Evolutionary conservation across 1,140 invertebrate genomes (phyloP), one percentile per base, ranked within the genome.

Genomic region (Medauroidea extradentata): DNA sequence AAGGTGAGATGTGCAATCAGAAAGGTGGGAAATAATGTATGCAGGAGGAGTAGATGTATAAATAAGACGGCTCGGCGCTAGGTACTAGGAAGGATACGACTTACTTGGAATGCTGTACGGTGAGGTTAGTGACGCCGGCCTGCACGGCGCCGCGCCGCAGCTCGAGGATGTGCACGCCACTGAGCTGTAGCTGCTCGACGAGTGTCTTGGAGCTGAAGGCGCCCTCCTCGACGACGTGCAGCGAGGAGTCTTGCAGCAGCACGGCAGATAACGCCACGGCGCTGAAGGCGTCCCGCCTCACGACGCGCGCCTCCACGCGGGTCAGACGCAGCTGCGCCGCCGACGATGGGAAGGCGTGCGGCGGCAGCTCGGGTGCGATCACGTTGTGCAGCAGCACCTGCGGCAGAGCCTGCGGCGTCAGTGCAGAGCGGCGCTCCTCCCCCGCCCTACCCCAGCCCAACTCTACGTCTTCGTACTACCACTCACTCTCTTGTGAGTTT

Each of bases 321-420:
- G 78, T 74, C 69, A 90, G 79, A 13, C 72, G 73, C 39, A 90
- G 77, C 48, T 82, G 79, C 0, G 82, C 81, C 7, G 82, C 77
- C 1, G 79, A 80, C 1, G 85, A 85, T 25, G 82, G 81, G 63
- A 90, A 90, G 0, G 83, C 79, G 51, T 77, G 75, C 11, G 71
- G 70, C 21, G 84, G 82, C 39, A 89, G 67, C 63, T 81, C 78
- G 16, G 78, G 69, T 14, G 86, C 76, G 52, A 72, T 75, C 2
- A 87, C 79, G 61, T 81, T 83, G 63, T 81, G 80, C 73, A 89
- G 79, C 59, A 78, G 73, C 65, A 89, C 84, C 86, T 88, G 76
- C 38, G 80, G 38, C 34, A 42, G 27, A 4, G 29, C 29, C 29
- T 34, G 29, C 29, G 29, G 29, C n/a, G 29, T 34, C 29, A 34